Evolutionary conservation across 1,140 invertebrate species (phyloP), one percentile per base, ranked within the genome.

Genomic region (Argopecten irradians): DNA sequence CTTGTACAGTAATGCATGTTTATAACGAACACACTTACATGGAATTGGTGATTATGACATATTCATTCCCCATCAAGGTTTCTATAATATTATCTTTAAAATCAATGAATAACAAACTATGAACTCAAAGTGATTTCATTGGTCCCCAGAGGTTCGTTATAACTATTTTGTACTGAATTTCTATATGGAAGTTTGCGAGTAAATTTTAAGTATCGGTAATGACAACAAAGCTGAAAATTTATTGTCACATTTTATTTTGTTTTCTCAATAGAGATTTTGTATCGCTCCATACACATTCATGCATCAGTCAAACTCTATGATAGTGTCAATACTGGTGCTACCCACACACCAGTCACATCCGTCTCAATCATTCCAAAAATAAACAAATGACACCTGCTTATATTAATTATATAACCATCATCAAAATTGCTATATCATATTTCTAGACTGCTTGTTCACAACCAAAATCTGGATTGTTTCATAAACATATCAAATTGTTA

Each of bases 221-320:
- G n/a, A n/a, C n/a, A n/a, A n/a, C n/a, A n/a, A n/a, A n/a, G n/a
- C n/a, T n/a, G n/a, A n/a, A 71, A 28, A 7, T 71, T 71, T 71
- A 71, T 71, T 71, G n/a, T n/a, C 55, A 28, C 55, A 71, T 71
- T 71, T 71, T 71, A 71, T 71, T 71, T 71, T 71, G 43, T 71
- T 28, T n/a, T 71, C 55, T 3, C 55, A n/a, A 28, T 22, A 71
- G 55, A 71, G 36, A 46, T 71, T n/a, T 71, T 71, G 55, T 71
- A 71, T 71, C 55, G 22, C 22, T 8, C n/a, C 5, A 5, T 71
- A 71, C 55, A 71, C 55, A 71, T 71, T 28, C 55, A 71, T 28
- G 28, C 16, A 5, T 28, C n/a, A 71, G 16, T 71, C 55, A 71
- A 28, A 71, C 55, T 5, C n/a, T 71, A 71, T 71, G 55, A 71